phyloP scores from a whole-genome alignment of 2,113 vertebrate species.

The Edolisoma coerulescens region DNA sequence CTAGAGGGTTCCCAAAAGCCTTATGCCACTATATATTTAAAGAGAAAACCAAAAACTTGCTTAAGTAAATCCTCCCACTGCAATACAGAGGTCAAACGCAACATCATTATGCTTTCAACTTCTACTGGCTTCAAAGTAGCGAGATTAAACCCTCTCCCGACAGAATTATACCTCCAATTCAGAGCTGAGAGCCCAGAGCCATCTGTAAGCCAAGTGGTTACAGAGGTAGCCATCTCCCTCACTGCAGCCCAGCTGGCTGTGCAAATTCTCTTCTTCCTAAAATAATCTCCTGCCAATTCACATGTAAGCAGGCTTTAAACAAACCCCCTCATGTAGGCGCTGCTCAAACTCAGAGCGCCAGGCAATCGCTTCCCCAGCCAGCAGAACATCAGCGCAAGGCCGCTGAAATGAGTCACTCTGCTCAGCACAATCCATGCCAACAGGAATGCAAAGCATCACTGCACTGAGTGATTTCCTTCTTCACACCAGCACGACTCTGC shows the following conservation, averaged over 20 bases:
- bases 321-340: background rate
- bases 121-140: rapidly evolving
- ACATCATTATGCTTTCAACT: background rate
- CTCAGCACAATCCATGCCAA: background rate
- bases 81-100: background rate
- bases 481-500: background rate
- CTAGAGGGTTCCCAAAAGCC: background rate
- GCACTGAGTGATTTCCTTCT: background rate
- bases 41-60: background rate
- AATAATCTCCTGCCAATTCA: background rate
- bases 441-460: background rate
- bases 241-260: background rate
- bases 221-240: background rate
- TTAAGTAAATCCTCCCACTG: background rate
- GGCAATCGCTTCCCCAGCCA: background rate
- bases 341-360: background rate
- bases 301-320: background rate
- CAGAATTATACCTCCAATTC: background rate
- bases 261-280: background rate
- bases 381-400: background rate
- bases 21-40: background rate
- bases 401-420: background rate
- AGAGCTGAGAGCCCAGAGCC: background rate
- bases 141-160: background rate
- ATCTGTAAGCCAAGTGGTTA: background rate